These are phyloP conservation scores for Aproaerema taeniolella DNA, from an alignment of 2,888 invertebrate species.

Conservation along the genomic window DNA sequence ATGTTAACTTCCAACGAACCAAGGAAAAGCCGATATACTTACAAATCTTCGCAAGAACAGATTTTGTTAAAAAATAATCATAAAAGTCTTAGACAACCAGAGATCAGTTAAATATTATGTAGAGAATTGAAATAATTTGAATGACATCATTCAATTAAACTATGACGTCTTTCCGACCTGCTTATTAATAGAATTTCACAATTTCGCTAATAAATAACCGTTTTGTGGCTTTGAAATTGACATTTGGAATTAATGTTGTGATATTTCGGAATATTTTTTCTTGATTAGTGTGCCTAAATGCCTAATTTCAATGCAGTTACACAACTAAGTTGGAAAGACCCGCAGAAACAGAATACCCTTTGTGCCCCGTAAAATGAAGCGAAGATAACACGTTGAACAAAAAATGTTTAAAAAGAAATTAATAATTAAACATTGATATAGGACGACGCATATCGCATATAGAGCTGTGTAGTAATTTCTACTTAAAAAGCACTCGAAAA, in stretches of 20 bases:
- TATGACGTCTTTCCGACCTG: conserved; percentile 1
- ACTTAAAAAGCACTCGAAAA: too few relatives aligned
- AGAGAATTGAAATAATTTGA: too few relatives aligned
- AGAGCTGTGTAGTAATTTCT: too few relatives aligned
- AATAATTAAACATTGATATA: background rate
- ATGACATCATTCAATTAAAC: background rate
- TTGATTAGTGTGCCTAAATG: background rate
- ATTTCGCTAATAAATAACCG: conserved; percentile 28
- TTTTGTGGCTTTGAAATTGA: conserved; percentile 18
- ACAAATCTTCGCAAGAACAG: too few relatives aligned
- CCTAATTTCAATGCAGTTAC: background rate
- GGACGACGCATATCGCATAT: background rate
- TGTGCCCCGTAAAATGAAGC: background rate
- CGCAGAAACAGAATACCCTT: conserved; percentile 7
- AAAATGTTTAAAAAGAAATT: too few relatives aligned
- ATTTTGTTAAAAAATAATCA: too few relatives aligned
- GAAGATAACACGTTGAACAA: background rate
- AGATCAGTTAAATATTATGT: too few relatives aligned
- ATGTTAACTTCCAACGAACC: too few relatives aligned
- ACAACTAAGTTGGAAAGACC: conserved; percentile 18
- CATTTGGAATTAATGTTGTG: background rate
- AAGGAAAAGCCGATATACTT: too few relatives aligned
- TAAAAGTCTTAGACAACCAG: too few relatives aligned
- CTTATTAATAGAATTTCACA: conserved; percentile 26
- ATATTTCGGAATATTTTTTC: conserved; percentile 5